Base-by-base conservation (phyloP, 2,888 invertebrate genomes). In the Stenichneumon culpator region DNA sequence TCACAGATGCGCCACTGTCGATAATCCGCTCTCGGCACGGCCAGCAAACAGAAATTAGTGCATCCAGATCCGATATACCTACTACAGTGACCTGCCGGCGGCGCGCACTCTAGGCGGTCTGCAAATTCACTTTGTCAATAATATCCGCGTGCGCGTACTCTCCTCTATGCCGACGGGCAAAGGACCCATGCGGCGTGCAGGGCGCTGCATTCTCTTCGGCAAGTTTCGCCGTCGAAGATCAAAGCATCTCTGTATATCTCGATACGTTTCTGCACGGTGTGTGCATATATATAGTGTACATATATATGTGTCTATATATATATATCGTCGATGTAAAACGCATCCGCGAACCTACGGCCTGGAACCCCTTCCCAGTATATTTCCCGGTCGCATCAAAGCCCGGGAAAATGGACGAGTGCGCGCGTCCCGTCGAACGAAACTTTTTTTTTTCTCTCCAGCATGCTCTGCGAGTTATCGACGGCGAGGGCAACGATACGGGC, bases 61-160 rank as follows among this genome's bases (percentile, higher is more conserved):
- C 36, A 39, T 63, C 50, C 36, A 50, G 60, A 63, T 28, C 60
- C 74, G 81, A 75, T 54, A 39, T 75, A 75, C 75, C 69, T 63
- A 75, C 39, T 39, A 63, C 39, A 44, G 77, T 79, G 70, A 67
- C 67, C n/a, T 72, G 67, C 81, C 72, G 25, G 54, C 44, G 73
- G 77, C 63, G 32, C 72, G 80, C 73, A 67, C 82, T 77, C 44
- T 82, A 47, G 74, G 78, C 82, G 84, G 72, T 86, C 69, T 73
- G 79, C 77, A 80, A 86, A 87, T 87, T 82, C 84, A 78, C 82
- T 84, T 86, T 84, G 86, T 79, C 84, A 74, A 82, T 87, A 86
- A 84, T 86, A 87, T 74, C 44, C 14, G 44, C 11, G 36, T 44
- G 54, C 69, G 50, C 67, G 32, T 72, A 79, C 50, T 50, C 36